phyloP scores from a whole-genome alignment of 1,140 invertebrate species.

The Araneus ventricosus region DNA sequence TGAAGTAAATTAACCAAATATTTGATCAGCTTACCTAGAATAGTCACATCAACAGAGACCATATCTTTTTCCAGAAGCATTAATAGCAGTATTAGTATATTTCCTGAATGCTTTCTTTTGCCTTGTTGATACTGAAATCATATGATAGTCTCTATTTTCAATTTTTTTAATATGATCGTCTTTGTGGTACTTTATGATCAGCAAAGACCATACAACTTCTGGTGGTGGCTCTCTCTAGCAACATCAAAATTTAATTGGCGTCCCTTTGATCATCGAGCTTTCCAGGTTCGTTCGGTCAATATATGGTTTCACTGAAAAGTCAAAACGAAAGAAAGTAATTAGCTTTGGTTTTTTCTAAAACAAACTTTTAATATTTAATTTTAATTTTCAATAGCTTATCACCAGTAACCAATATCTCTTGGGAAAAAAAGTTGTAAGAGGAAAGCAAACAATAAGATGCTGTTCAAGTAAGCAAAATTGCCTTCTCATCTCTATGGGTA shows the following conservation, averaged over 20 bases:
- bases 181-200: slow-evolving; percentile 88
- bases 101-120: slow-evolving; percentile 93
- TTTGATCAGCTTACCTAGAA: slow-evolving; percentile 91
- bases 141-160: slow-evolving; percentile 94
- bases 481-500: no score
- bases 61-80: slow-evolving; percentile 92
- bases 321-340: slow-evolving; percentile 62
- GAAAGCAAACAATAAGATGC: no score
- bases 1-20: no score
- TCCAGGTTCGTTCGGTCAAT: slow-evolving; percentile 95
- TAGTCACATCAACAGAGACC: slow-evolving; percentile 94
- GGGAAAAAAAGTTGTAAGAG: background rate
- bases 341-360: background rate
- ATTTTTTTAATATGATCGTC: slow-evolving; percentile 93
- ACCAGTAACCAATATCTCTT: background rate
- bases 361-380: background rate
- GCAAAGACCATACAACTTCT: slow-evolving; percentile 91
- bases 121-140: slow-evolving; percentile 90
- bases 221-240: slow-evolving; percentile 94
- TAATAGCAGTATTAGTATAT: slow-evolving; percentile 94
- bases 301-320: slow-evolving; percentile 89
- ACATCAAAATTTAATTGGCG: slow-evolving; percentile 95
- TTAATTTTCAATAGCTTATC: no score
- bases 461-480: no score
- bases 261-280: slow-evolving; percentile 91